Conservation (phyloP, 1,140 invertebrate species). For the Cherax quadricarinatus region DNA sequence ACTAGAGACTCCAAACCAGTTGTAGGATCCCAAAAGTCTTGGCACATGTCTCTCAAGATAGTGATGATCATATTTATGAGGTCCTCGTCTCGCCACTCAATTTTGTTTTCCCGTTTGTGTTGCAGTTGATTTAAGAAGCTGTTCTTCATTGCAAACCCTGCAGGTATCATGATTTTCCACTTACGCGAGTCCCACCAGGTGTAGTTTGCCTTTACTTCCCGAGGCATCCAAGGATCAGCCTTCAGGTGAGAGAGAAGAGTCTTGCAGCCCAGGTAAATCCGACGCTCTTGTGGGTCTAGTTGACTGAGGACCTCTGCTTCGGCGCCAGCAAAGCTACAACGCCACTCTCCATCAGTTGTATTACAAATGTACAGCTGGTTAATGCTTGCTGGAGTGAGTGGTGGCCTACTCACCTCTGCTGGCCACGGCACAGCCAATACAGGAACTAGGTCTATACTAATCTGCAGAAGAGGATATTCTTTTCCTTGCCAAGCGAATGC, state of each 20-base stretch:
- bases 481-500: slow-evolving; percentile 18
- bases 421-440: slow-evolving; percentile 2
- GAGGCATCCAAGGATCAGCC: slow-evolving; percentile 30
- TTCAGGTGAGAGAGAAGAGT: slow-evolving; percentile 14
- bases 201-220: neutral
- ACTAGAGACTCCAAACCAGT: no score
- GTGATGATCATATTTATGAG: no score
- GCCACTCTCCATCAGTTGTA: neutral
- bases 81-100: neutral
- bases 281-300: neutral
- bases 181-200: slow-evolving; percentile 5
- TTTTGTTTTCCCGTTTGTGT: neutral
- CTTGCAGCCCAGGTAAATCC: slow-evolving; percentile 1
- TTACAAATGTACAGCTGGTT: neutral
- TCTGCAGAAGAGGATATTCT: slow-evolving; percentile 18
- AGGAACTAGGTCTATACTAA: slow-evolving; percentile 25
- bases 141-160: slow-evolving; percentile 16
- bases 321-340: neutral
- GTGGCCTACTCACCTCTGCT: neutral
- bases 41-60: no score
- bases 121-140: neutral
- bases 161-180: slow-evolving; percentile 11
- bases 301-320: slow-evolving; percentile 10
- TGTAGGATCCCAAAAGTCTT: no score
- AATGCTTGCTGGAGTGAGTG: neutral